A percentile compares a stretch with the other conserved stretches of the same genome.
These are phyloP conservation scores for Poicephalus meyeri DNA, from an alignment of 2,113 vertebrate genomes.

Conservation along the genomic window DNA sequence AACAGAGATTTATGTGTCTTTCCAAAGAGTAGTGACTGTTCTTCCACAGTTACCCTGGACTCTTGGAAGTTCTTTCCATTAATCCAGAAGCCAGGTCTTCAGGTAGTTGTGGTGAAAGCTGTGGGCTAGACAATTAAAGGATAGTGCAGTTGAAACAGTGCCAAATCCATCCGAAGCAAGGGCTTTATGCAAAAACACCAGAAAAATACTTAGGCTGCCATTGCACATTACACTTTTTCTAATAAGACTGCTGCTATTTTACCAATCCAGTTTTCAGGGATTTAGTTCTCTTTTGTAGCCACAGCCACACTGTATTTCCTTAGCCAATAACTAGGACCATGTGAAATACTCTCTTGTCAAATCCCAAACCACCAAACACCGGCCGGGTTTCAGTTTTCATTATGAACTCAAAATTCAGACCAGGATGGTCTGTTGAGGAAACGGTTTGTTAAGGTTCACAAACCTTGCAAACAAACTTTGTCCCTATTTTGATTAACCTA, in stretches of 20 bases:
- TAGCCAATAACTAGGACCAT: constrained; percentile 29
- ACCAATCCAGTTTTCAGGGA: constrained; percentile 8
- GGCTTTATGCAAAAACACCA: not conserved
- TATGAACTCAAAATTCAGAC: constrained; percentile 53
- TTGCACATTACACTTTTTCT: not conserved
- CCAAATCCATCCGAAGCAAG: not conserved
- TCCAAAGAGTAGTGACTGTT: not conserved
- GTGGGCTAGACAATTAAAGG: not conserved
- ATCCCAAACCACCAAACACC: constrained; percentile 51
- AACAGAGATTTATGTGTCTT: not conserved
- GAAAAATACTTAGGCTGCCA: not conserved
- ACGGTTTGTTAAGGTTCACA: constrained; percentile 9
- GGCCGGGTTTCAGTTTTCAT: constrained; percentile 54
- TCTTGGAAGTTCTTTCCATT: not conserved
- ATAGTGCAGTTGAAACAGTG: not conserved
- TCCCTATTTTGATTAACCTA: not conserved
- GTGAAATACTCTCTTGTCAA: constrained; percentile 55
- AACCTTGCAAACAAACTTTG: constrained; percentile 26
- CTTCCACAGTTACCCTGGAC: not conserved
- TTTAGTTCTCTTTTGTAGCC: constrained; percentile 22
- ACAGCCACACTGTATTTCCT: constrained; percentile 7
- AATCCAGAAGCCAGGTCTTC: not conserved
- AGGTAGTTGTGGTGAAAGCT: constrained; percentile 21
- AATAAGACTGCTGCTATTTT: not conserved
- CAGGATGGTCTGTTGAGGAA: constrained; percentile 14